Evolutionary conservation across 2,113 vertebrate genomes (phyloP), one percentile per base, ranked within the genome.

Genomic region (Brachionichthys hirsutus): DNA sequence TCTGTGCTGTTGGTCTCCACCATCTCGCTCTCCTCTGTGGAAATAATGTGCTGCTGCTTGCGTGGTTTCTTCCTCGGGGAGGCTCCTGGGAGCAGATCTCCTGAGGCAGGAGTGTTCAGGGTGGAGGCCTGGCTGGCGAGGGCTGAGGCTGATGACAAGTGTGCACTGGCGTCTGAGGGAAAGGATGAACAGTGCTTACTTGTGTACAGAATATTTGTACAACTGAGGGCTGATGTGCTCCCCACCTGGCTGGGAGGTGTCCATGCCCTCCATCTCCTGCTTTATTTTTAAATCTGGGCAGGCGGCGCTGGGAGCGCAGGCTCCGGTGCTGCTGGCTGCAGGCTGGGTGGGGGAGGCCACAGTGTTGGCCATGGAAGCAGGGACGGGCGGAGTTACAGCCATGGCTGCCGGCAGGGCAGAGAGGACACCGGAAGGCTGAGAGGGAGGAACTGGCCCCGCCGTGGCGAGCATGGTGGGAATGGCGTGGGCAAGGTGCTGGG

Each of bases 1-100:
- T 99, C 97, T 0, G 97, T 99, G 87, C 95, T 98, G 83, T 99
- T 98, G 9, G 97, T 94, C 88, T 99, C 97, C 90, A 99, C 93
- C 95, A 99, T 98, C 63, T 99, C 97, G 0, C 93, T 96, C 80
- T 99, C 97, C 84, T 99, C 97, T 0, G 95, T 98, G 13, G 95
- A 99, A 78, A 99, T 98, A 36, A 99, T 90, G 0, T 99, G 97
- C 85, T 99, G 97, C 82, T 99, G 97, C 81, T 99, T 99, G 49
- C 97, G 94, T 36, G 97, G 97, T 68, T 99, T 99, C 78, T 99
- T 99, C 68, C 97, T 92, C 0, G 97, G 97, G 0, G 97, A 99
- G 54, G 97, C 96, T 62, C 97, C 97, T 0, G 95, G 94, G 17
- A 94, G 93, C 54, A 98, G 88, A 71, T 99, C 97, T 6, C 92